phyloP scores from a whole-genome alignment of 2,797 vertebrate species.

The Thaleichthys pacificus region DNA sequence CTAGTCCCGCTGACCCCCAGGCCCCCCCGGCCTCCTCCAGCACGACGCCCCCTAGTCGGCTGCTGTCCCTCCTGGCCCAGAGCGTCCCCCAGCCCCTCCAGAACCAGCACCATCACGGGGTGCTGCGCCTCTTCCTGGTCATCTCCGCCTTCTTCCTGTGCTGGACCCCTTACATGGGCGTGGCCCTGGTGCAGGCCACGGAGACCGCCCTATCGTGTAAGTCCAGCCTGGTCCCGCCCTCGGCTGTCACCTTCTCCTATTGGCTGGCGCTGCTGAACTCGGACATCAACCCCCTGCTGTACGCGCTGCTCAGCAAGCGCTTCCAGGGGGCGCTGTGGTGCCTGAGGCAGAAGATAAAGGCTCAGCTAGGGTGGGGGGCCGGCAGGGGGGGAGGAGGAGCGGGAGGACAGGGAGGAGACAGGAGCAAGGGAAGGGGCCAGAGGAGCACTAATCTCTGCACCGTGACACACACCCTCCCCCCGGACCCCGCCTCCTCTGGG shows the following conservation, averaged over 20 bases:
- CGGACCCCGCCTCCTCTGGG: conserved; percentile 24
- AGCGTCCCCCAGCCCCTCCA: conserved; percentile 39
- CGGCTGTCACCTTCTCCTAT: conserved; percentile 76
- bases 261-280: conserved; percentile 82
- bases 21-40: neutral
- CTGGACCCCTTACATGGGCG: conserved; percentile 79
- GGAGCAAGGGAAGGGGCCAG: conserved; percentile 26
- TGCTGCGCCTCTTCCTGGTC: conserved; percentile 77
- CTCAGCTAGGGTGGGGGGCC: conserved; percentile 46
- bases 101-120: conserved; percentile 65
- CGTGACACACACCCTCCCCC: conserved; percentile 23
- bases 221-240: conserved; percentile 64
- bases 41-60: conserved; percentile 25
- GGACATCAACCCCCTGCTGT: conserved; percentile 82
- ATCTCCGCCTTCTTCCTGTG: conserved; percentile 80
- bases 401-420: conserved; percentile 26
- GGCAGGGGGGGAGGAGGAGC: conserved; percentile 24
- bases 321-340: conserved; percentile 77
- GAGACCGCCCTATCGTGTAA: conserved; percentile 67
- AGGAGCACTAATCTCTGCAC: conserved; percentile 49
- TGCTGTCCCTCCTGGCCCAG: conserved; percentile 65
- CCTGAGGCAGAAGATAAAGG: conserved; percentile 68
- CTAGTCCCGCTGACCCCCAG: neutral
- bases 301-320: conserved; percentile 80
- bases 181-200: conserved; percentile 76